These are phyloP conservation scores for Apteryx mantelli DNA, from an alignment of 2,113 vertebrate genomes.

Conservation along the genomic window DNA sequence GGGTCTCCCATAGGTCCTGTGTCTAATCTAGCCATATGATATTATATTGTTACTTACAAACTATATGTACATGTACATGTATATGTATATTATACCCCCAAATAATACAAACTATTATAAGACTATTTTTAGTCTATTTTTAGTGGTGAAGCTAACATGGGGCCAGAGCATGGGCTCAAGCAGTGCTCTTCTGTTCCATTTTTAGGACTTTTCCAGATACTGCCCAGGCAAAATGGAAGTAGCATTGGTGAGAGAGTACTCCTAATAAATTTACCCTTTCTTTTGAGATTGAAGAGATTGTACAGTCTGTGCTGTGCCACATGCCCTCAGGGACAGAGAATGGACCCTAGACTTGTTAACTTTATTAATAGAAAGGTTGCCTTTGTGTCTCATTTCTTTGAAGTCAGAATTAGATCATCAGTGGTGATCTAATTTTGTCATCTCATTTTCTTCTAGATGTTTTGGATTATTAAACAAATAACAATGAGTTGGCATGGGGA, in stretches of 20 bases:
- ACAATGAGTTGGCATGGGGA: background rate
- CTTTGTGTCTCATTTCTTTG: background rate
- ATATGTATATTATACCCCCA: background rate
- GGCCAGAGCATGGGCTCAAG: background rate
- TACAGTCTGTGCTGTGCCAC: background rate
- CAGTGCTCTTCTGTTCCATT: background rate
- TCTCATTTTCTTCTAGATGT: background rate
- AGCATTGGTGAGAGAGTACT: background rate
- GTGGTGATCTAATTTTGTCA: background rate
- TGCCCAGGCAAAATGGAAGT: background rate
- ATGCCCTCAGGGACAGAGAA: background rate
- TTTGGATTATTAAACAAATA: background rate
- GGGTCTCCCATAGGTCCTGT: background rate
- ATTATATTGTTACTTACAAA: background rate
- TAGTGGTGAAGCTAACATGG: background rate
- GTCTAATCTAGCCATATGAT: background rate
- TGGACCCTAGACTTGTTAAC: background rate
- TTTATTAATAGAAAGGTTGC: background rate
- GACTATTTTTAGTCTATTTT: background rate
- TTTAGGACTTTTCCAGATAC: background rate
- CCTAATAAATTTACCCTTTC: background rate
- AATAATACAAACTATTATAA: rapidly evolving
- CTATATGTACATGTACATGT: background rate
- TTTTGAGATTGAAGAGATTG: background rate
- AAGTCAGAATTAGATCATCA: background rate